phyloP scores from a whole-genome alignment of 2,888 invertebrate genomes.

The Chrysomela aeneicollis region DNA sequence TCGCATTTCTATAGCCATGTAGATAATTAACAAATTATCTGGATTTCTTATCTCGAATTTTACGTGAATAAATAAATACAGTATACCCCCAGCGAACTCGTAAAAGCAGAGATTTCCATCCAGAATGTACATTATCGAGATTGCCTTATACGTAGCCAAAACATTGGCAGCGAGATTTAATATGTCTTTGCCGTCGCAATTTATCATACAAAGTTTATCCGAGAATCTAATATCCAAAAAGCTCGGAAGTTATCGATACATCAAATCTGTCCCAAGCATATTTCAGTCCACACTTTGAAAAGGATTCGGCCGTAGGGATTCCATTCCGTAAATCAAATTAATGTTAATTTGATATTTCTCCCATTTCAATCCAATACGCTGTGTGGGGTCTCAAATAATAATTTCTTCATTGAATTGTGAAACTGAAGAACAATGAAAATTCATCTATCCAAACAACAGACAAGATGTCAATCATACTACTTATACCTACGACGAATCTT shows the following conservation, averaged over 20 bases:
- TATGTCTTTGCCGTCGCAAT: not conserved
- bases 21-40: no score
- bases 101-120: not conserved
- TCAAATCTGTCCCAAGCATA: slow-evolving; percentile 31
- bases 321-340: slow-evolving; percentile 33
- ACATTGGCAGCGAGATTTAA: not conserved
- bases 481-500: no score
- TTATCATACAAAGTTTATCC: slow-evolving; percentile 18
- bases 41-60: no score
- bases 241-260: slow-evolving; percentile 31
- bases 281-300: slow-evolving; percentile 32
- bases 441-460: no score
- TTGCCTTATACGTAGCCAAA: not conserved
- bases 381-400: slow-evolving; percentile 24
- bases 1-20: no score
- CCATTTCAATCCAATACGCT: slow-evolving; percentile 30
- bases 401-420: not conserved
- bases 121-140: not conserved
- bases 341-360: slow-evolving; percentile 36
- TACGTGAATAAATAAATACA: no score
- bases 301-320: slow-evolving; percentile 26
- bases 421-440: not conserved
- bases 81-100: not conserved
- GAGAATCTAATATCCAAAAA: slow-evolving; percentile 28
- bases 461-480: no score